Conservation (phyloP, 2,113 vertebrate species). For the Ochotona princeps region DNA sequence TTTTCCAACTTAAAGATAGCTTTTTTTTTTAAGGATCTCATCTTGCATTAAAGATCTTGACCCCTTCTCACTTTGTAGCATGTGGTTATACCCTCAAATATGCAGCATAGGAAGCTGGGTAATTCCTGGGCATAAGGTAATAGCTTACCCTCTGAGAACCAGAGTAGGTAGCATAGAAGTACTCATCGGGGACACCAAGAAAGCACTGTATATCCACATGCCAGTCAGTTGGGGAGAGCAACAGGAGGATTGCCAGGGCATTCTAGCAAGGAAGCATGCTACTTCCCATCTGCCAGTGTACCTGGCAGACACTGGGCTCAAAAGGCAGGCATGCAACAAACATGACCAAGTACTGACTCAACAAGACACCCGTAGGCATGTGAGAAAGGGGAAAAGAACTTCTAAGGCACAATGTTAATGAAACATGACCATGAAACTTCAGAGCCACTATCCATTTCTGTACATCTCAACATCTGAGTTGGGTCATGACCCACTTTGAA, state of each 20-base stretch:
- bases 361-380: slow-evolving; percentile 30
- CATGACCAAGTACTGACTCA: background rate
- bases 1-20: slow-evolving; percentile 1
- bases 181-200: slow-evolving; percentile 37
- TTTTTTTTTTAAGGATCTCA: background rate
- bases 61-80: background rate
- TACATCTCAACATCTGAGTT: background rate
- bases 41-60: slow-evolving; percentile 13
- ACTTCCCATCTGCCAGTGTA: background rate
- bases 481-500: slow-evolving; percentile 21
- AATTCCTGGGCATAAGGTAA: background rate
- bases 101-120: background rate
- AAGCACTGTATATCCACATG: slow-evolving; percentile 13
- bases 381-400: background rate
- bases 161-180: background rate
- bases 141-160: background rate
- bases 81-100: background rate
- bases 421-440: slow-evolving; percentile 43
- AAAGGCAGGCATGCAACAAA: slow-evolving; percentile 80
- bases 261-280: slow-evolving; percentile 22
- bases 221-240: background rate
- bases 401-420: slow-evolving; percentile 9
- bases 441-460: slow-evolving; percentile 87
- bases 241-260: background rate
- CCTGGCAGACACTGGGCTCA: slow-evolving; percentile 37